Conservation (phyloP, 2,888 invertebrate species). For the Morpho deidamia region DNA sequence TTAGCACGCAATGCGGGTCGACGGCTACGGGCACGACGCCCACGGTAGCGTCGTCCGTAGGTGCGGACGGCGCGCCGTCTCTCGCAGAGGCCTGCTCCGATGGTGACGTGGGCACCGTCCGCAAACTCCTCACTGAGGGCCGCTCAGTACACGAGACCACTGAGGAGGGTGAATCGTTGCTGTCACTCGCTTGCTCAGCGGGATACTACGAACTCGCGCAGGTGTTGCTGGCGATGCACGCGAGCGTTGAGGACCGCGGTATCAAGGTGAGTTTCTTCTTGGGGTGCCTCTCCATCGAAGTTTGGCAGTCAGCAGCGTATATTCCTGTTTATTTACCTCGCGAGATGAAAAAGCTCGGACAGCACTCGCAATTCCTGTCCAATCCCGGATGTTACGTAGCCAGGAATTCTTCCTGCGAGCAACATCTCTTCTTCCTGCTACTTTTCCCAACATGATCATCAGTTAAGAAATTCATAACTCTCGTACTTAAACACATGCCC, state of each 20-base stretch:
- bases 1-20: conserved; percentile 67
- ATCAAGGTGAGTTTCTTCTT: conserved; percentile 85
- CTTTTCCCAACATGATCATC: too few species aligned
- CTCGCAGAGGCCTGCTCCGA: conserved; percentile 96
- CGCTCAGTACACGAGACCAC: conserved; percentile 97
- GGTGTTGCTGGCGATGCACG: conserved; percentile 97
- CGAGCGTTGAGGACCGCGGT: conserved; percentile 97
- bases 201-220: conserved; percentile 98
- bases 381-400: too few species aligned
- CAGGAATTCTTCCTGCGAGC: too few species aligned
- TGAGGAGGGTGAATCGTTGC: conserved; percentile 97
- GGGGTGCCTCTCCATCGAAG: too few species aligned
- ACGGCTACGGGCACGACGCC: conserved; percentile 62
- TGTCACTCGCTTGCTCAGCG: conserved; percentile 97
- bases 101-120: conserved; percentile 95
- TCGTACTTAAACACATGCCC: too few species aligned
- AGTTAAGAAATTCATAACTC: too few species aligned
- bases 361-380: too few species aligned
- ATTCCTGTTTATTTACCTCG: too few species aligned
- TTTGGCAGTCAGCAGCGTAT: too few species aligned
- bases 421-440: too few species aligned
- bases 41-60: conserved; percentile 75
- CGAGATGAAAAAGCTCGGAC: too few species aligned
- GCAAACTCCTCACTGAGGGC: conserved; percentile 94
- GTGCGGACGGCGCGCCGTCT: conserved; percentile 81